Percentiles rank a stretch among this genome's conserved stretches.
Evolutionary conservation across 2,888 invertebrate species (phyloP).

Genomic region (Blera fallax): DNA sequence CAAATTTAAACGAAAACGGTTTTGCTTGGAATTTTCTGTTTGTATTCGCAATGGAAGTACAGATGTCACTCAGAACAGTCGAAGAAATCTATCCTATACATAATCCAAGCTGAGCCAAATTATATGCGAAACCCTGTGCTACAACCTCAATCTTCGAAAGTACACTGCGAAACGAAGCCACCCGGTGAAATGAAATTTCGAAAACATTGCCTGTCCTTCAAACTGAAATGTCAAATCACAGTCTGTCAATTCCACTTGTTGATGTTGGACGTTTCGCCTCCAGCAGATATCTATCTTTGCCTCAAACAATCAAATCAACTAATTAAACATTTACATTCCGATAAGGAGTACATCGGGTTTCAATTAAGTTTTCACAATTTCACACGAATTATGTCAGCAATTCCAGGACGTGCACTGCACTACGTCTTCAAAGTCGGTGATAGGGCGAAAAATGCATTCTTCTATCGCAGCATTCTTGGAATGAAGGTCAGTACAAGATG

Average conservation of each 20-base stretch:
- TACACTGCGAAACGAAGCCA: constrained; percentile 13
- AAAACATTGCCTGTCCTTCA: neutral
- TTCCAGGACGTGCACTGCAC: constrained; percentile 92
- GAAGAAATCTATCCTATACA: neutral
- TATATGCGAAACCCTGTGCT: neutral
- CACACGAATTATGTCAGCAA: constrained; percentile 74
- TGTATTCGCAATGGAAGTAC: neutral
- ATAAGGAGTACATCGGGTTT: constrained; percentile 8
- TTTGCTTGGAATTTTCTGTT: neutral
- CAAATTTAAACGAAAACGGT: neutral
- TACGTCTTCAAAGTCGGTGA: constrained; percentile 98
- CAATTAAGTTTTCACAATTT: neutral
- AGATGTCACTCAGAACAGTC: neutral
- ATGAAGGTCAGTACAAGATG: constrained; percentile 90
- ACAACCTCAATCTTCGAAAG: neutral
- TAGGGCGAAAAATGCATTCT: constrained; percentile 91
- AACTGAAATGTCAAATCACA: neutral
- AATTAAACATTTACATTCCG: constrained; percentile 31
- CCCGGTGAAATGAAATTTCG: neutral
- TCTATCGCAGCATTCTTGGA: constrained; percentile 94
- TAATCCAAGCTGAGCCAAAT: neutral
- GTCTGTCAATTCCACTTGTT: constrained; percentile 32
- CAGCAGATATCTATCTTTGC: neutral
- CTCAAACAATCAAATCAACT: neutral
- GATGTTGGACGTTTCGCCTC: neutral